Evolutionary conservation across 2,888 invertebrate genomes (phyloP), one percentile per base, ranked within the genome.

Genomic region (Heliconius hortense): DNA sequence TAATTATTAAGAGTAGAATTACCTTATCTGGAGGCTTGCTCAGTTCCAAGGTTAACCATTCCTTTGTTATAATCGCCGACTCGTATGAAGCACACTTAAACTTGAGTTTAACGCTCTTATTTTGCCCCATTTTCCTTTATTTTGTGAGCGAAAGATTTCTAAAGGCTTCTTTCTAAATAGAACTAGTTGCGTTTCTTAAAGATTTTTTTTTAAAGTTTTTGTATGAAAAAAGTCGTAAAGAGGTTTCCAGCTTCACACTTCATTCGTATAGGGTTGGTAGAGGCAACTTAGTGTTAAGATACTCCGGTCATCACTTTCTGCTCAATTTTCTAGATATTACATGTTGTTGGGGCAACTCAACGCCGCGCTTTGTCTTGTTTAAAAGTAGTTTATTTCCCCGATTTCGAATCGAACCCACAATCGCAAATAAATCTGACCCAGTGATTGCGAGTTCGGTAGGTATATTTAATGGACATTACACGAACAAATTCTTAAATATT

Each of bases 31-130:
- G 64, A n/a, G 21, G 31, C 68, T 56, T n/a, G 28, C 31, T 35
- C 35, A 56, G 31, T 56, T 66, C 69, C 74, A 77, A 77, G 76
- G 74, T 74, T 72, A 77, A 74, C 67, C 67, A 53, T 62, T 67
- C 67, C 39, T 74, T 74, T 77, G 74, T 74, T 74, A 28, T 77
- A 74, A 74, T 63, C 69, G 74, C 39, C 68, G 28, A 11, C 69
- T 74, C 62, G 69, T 35, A 48, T 74, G 74, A 69, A 74, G 74
- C 10, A 24, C 31, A 43, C 69, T 74, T 48, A 68, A 74, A 69
- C 31, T 31, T 69, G 26, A 48, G 48, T 48, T 48, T 48, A 74
- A 74, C 35, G 62, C 62, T 53, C 62, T 69, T 69, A 56, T 69
- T 74, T 74, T 74, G 69, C 69, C 53, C 69, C 56, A 69, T 69